Evolutionary conservation across 1,140 invertebrate species (phyloP).

Genomic region (Melanaphis sacchari): DNA sequence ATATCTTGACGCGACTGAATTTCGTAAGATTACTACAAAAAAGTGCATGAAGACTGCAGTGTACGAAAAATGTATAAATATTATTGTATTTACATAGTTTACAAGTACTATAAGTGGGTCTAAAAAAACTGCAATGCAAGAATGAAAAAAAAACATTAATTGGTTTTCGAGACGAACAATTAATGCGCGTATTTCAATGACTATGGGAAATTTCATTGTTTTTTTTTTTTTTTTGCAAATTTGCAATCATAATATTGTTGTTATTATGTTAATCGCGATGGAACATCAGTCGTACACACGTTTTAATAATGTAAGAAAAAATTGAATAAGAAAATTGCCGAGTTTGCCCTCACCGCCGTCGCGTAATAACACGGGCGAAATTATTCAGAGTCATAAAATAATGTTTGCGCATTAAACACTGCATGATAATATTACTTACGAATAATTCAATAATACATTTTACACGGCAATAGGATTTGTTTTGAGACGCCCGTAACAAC

Average conservation of each 20-base stretch:
- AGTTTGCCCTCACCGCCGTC: not conserved
- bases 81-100: not conserved
- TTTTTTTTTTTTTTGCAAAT: not conserved
- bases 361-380: not conserved
- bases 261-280: not conserved
- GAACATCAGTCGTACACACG: not conserved
- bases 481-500: not conserved
- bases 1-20: not conserved
- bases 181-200: not conserved
- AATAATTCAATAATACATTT: not conserved
- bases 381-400: not conserved
- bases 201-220: not conserved
- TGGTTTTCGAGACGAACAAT: not conserved
- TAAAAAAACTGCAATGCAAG: not conserved
- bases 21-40: not conserved
- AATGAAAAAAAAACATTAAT: not conserved
- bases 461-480: not conserved
- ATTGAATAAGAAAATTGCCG: not conserved
- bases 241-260: not conserved
- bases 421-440: not conserved
- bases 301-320: not conserved
- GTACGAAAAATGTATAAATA: not conserved
- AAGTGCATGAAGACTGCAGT: not conserved
- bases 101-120: not conserved
- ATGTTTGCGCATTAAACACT: not conserved